A percentile compares a stretch with the other conserved stretches of the same genome.
Conservation (phyloP, 2,797 vertebrate species). For the Phalanger gymnotis region DNA sequence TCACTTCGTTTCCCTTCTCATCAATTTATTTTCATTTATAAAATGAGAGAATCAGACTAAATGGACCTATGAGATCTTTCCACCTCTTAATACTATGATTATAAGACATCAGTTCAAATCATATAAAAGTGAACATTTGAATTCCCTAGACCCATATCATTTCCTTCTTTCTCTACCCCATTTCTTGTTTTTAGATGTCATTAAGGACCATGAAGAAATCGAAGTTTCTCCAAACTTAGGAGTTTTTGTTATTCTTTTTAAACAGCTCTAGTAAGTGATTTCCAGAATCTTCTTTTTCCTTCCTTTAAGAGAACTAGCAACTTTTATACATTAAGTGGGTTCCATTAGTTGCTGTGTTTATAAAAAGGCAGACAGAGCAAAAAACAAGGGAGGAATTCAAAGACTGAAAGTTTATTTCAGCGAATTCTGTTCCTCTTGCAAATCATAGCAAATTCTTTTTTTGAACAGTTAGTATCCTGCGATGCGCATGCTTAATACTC, state of each 20-base stretch:
- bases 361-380: conserved; percentile 1
- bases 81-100: background rate
- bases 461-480: conserved; percentile 25
- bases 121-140: background rate
- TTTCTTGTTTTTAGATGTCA: background rate
- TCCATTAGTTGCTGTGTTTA: conserved; percentile 25
- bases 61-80: background rate
- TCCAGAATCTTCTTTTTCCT: conserved; percentile 12
- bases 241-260: conserved; percentile 11
- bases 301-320: background rate
- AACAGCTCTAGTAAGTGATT: background rate
- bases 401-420: conserved; percentile 39
- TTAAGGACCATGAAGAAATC: background rate
- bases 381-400: background rate
- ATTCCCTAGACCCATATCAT: background rate
- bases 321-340: conserved; percentile 34
- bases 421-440: conserved; percentile 31
- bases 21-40: background rate
- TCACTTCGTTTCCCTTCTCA: background rate
- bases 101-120: background rate
- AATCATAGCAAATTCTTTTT: conserved; percentile 24
- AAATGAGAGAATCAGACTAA: background rate
- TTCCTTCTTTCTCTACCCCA: background rate
- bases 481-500: background rate
- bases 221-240: conserved; percentile 36